Conservation (phyloP, 1,140 invertebrate genomes). For the Trypoxylus dichotomus region DNA sequence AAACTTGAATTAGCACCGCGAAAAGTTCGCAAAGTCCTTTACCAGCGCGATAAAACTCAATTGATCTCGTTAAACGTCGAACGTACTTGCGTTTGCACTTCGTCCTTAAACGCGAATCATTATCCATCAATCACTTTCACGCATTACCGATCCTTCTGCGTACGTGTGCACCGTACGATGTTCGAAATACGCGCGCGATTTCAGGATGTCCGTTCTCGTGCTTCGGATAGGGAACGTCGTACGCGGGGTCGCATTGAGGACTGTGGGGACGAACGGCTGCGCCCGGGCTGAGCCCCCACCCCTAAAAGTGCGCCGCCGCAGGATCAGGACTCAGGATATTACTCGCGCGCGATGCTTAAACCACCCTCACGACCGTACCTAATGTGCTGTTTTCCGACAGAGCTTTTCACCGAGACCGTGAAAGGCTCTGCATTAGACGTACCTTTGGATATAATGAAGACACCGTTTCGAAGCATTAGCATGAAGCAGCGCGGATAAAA, state of each 20-base stretch:
- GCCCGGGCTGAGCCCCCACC: slow-evolving; percentile 46
- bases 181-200: slow-evolving; percentile 10
- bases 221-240: slow-evolving; percentile 29
- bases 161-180: neutral
- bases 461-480: no score
- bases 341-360: slow-evolving; percentile 20
- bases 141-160: neutral
- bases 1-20: neutral
- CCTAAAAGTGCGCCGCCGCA: slow-evolving; percentile 35
- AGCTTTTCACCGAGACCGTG: no score
- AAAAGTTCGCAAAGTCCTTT: neutral
- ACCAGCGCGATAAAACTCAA: neutral
- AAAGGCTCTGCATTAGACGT: no score
- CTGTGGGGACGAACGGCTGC: slow-evolving; percentile 44
- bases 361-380: neutral
- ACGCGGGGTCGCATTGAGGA: slow-evolving; percentile 37
- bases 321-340: slow-evolving; percentile 37
- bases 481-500: no score
- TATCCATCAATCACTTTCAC: neutral
- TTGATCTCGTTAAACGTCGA: neutral
- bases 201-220: neutral
- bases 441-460: no score
- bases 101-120: neutral
- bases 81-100: neutral
- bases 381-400: neutral